These are phyloP conservation scores for Mormyrus lacerda DNA, from an alignment of 2,113 vertebrate genomes.

Conservation along the genomic window DNA sequence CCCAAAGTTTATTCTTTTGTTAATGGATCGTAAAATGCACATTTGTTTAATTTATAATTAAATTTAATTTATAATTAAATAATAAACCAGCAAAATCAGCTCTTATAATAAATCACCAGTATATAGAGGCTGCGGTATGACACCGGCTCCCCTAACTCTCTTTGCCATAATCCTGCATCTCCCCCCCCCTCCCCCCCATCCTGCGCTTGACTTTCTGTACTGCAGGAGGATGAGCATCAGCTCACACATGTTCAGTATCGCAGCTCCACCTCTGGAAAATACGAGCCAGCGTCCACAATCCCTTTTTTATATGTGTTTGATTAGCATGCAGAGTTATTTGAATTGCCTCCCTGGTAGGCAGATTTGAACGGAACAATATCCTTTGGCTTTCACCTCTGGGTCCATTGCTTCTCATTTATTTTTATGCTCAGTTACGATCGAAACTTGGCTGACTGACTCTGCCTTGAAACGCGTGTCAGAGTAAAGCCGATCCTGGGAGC, in stretches of 20 bases:
- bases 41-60: not conserved
- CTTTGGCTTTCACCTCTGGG: not conserved
- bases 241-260: not conserved
- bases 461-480: not conserved
- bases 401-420: not conserved
- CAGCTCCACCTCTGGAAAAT: not conserved
- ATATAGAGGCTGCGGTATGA: not conserved
- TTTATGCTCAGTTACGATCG: not conserved
- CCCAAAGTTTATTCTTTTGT: not conserved
- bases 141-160: not conserved
- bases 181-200: not conserved
- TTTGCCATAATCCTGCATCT: not conserved
- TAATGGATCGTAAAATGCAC: not conserved
- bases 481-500: not conserved
- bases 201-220: not conserved
- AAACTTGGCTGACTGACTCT: not conserved
- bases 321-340: slow-evolving; percentile 11
- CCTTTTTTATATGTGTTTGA: not conserved
- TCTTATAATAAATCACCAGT: not conserved
- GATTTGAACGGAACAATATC: not conserved
- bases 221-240: not conserved
- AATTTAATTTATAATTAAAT: too few species aligned
- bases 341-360: slow-evolving; percentile 1
- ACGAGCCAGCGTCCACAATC: not conserved
- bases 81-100: not conserved